Evolutionary conservation across 2,888 invertebrate species (phyloP).

Genomic region (Limulus polyphemus): DNA sequence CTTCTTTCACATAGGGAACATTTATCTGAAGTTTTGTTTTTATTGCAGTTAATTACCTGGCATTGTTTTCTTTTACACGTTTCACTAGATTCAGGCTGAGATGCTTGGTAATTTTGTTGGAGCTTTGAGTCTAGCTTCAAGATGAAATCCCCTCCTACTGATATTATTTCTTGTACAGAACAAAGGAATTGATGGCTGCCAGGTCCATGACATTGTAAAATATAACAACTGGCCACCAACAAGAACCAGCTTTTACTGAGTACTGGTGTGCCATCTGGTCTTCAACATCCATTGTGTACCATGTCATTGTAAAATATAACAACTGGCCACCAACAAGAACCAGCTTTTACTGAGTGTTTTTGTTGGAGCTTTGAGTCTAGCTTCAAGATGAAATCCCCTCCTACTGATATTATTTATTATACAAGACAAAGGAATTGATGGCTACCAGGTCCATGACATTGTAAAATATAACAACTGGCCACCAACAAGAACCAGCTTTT

Average conservation of each 20-base stretch:
- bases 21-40: no score
- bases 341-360: no score
- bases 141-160: not conserved
- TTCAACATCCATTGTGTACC: constrained; percentile 2
- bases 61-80: no score
- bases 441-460: constrained; percentile 6
- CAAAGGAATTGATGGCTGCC: constrained; percentile 4
- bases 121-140: no score
- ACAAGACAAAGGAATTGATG: constrained; percentile 6
- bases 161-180: constrained; percentile 7
- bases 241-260: constrained; percentile 1
- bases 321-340: no score
- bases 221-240: constrained; percentile 1
- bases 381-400: no score
- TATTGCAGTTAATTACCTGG: no score
- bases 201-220: constrained; percentile 9
- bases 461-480: constrained; percentile 4
- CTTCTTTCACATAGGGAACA: no score
- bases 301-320: no score
- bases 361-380: no score
- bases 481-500: constrained; percentile 3
- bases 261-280: constrained; percentile 7
- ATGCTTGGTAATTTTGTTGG: no score
- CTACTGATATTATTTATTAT: constrained; percentile 5
- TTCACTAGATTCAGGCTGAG: no score